Base-by-base conservation (phyloP, 2,888 invertebrate genomes). In the Lymantria dispar region DNA sequence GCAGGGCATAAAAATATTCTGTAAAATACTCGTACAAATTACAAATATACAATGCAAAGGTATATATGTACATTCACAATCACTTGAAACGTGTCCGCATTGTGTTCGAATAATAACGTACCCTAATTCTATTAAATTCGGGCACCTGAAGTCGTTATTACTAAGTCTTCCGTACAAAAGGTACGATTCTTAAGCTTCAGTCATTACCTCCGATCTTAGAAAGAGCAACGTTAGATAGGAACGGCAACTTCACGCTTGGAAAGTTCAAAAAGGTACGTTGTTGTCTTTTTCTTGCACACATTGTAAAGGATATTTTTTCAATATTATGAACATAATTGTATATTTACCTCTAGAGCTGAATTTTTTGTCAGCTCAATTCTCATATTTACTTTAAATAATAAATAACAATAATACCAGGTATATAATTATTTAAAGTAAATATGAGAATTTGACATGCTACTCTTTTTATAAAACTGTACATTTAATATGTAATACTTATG, bases 71-170 rank as follows among this genome's bases (percentile, higher is more conserved):
- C 22, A 40, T 29, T 14, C 41, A 47, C 47, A 45, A 50, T 50
- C 45, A 48, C 42, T 8, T 9, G 15, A 22, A 52, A 58, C 49
- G 44, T 47, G 43, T 40, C 22, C 50, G 41, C 50, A 67, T 57
- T 60, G 60, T 63, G 44, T 15, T 31, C 22, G 41, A 10, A 52
- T 50, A 60, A 53, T 56, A 49, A 22, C 41, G 22, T 45, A 40
- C 51, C 50, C 49, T 52, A 42, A 52, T 58, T 62, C 45, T 45
- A 50, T 53, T 58, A 43, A 30, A 36, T 31, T 22, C 41, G 31
- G 50, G 48, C 43, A 42, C 42, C 45, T 40, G 33, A 43, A 47
- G 41, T 38, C 45, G 37, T 53, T 44, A 50, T 50, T 45, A 29
- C 14, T 13, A n/a, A 12, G 14, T 14, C 8, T 47, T 41, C n/a